Conservation (phyloP, 1,140 invertebrate genomes). For the Drosophila oshimai region DNA sequence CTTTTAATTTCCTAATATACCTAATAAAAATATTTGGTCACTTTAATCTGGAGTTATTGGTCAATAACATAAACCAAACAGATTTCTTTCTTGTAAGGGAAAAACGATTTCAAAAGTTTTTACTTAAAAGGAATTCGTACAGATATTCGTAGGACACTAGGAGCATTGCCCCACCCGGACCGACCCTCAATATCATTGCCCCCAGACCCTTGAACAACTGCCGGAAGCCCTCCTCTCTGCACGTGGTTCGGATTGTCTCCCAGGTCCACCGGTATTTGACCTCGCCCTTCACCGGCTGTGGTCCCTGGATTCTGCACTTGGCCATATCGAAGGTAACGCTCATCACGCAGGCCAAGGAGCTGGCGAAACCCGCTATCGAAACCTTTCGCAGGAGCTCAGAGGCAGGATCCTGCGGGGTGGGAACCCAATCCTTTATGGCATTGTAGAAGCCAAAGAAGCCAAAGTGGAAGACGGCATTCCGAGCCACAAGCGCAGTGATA, state of each 20-base stretch:
- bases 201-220: slow-evolving; percentile 94
- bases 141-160: slow-evolving; percentile 92
- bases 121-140: slow-evolving; percentile 85
- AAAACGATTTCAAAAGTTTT: slow-evolving; percentile 5
- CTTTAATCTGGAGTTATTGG: too few relatives aligned
- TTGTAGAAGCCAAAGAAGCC: slow-evolving; percentile 97
- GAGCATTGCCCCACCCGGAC: slow-evolving; percentile 87
- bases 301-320: slow-evolving; percentile 96
- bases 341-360: slow-evolving; percentile 90
- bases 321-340: slow-evolving; percentile 97
- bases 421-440: slow-evolving; percentile 89
- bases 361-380: slow-evolving; percentile 91
- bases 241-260: slow-evolving; percentile 89
- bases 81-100: too few relatives aligned
- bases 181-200: background rate
- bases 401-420: slow-evolving; percentile 86
- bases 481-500: slow-evolving; percentile 90
- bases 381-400: slow-evolving; percentile 88
- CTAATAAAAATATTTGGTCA: too few relatives aligned
- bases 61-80: too few relatives aligned
- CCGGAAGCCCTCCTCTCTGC: slow-evolving; percentile 92
- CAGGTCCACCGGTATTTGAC: slow-evolving; percentile 91
- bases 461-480: slow-evolving; percentile 95
- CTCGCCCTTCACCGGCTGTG: slow-evolving; percentile 88
- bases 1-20: too few relatives aligned